These are phyloP conservation scores for Drosophila meridiana DNA, from an alignment of 2,888 invertebrate species.

Conservation along the genomic window DNA sequence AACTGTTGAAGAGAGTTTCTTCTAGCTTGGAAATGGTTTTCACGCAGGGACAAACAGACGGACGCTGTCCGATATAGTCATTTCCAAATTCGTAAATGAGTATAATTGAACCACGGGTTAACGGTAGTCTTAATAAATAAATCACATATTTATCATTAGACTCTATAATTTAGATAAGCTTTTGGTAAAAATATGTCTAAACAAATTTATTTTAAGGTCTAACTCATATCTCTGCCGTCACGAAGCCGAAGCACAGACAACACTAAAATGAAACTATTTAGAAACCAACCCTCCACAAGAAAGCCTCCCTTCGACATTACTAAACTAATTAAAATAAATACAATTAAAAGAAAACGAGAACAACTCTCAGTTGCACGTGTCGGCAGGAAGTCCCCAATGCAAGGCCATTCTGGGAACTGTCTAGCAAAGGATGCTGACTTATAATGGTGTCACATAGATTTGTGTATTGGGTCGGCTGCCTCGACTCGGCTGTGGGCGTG, in stretches of 20 bases:
- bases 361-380: conserved; percentile 47
- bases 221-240: not conserved
- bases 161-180: not conserved
- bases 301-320: conserved; percentile 5
- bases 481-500: conserved; percentile 46
- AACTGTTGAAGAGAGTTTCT: no score
- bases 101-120: no score
- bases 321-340: conserved; percentile 26
- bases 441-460: conserved; percentile 51
- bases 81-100: no score
- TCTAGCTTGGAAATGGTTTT: no score
- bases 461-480: not conserved
- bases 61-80: no score
- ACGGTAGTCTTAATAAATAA: no score
- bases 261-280: not conserved
- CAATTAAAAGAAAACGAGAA: conserved; percentile 39
- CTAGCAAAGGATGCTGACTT: conserved; percentile 58
- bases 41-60: no score
- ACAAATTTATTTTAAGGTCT: not conserved
- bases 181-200: not conserved
- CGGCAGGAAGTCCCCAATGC: conserved; percentile 60
- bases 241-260: not conserved
- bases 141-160: not conserved
- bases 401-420: conserved; percentile 43
- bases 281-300: conserved; percentile 1